Conservation (phyloP, 2,113 vertebrate species). For the Ammodytes dubius region DNA sequence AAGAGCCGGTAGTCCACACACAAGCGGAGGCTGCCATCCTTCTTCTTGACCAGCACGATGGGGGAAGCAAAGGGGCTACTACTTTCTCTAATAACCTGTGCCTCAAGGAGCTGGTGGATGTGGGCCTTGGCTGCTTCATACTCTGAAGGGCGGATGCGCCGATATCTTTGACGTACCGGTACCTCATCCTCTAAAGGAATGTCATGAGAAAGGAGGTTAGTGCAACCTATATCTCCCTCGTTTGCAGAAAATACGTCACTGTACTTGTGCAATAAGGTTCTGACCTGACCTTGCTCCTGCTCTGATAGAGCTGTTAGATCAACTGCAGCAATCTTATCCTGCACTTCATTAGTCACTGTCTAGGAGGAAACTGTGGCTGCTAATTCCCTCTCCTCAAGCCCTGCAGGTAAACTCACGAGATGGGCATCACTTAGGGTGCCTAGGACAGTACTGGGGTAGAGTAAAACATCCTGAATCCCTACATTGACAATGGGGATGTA, state of each 20-base stretch:
- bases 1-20: conserved; percentile 11
- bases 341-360: neutral
- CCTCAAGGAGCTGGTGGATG: neutral
- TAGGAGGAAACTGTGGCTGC: neutral
- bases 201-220: conserved; percentile 13
- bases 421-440: neutral
- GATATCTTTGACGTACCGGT: neutral
- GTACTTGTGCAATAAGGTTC: neutral
- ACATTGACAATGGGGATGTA: conserved; percentile 19
- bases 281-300: neutral
- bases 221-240: conserved; percentile 18
- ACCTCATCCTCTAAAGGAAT: conserved; percentile 3
- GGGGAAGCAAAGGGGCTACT: conserved; percentile 5
- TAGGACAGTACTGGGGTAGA: neutral
- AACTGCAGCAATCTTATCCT: neutral
- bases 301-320: neutral
- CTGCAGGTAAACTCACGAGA: neutral
- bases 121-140: neutral
- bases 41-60: conserved; percentile 18
- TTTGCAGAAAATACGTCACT: neutral
- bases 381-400: neutral
- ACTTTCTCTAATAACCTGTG: conserved; percentile 19
- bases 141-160: neutral
- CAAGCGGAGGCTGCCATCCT: neutral
- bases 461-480: neutral